Percentiles rank a stretch among this genome's conserved stretches.
Conservation (phyloP, 2,113 vertebrate genomes). For the Thalassoma bifasciatum region DNA sequence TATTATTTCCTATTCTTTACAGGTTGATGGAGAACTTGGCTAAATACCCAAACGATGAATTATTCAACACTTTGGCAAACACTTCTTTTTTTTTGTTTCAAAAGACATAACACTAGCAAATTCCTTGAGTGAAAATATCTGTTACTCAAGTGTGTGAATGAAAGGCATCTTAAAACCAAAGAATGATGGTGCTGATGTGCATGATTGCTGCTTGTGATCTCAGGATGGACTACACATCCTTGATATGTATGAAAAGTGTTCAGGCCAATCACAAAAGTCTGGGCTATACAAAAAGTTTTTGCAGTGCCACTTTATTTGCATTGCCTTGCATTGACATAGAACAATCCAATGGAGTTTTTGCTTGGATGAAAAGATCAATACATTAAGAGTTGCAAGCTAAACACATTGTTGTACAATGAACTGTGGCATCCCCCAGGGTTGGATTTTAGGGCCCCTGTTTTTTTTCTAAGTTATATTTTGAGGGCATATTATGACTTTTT, state of each 20-base stretch:
- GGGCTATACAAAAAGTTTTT: neutral
- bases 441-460: too few relatives aligned
- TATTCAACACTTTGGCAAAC: conserved; percentile 16
- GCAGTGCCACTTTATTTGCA: neutral
- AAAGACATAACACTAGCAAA: neutral
- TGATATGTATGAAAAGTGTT: neutral
- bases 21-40: conserved; percentile 16
- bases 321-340: conserved; percentile 2
- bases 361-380: neutral
- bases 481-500: too few relatives aligned
- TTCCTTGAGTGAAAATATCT: neutral
- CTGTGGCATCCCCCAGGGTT: too few relatives aligned
- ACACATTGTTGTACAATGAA: neutral
- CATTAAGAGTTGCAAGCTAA: conserved; percentile 9
- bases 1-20: conserved; percentile 17
- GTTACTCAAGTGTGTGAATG: neutral
- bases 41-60: conserved; percentile 38
- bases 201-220: neutral
- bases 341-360: neutral
- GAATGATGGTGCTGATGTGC: neutral
- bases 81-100: too few relatives aligned
- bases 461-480: too few relatives aligned
- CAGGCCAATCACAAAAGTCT: neutral
- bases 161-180: neutral
- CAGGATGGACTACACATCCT: neutral